Conservation (phyloP, 1,140 invertebrate species). For the Antheraea mylitta region DNA sequence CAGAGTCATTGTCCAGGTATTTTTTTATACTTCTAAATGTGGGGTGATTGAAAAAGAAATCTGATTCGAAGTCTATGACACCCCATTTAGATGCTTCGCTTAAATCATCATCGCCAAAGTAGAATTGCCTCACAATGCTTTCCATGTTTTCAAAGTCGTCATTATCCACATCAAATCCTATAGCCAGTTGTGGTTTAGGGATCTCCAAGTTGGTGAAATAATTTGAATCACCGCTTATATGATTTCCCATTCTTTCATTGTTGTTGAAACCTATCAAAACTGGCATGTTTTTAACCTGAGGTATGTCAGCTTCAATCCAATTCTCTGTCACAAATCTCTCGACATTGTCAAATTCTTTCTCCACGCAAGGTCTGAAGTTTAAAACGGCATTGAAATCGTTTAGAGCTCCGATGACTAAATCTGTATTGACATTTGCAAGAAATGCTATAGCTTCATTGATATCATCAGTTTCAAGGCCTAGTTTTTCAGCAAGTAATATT, state of each 20-base stretch:
- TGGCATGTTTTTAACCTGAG: conserved; percentile 18
- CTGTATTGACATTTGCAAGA: conserved; percentile 14
- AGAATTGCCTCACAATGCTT: background rate
- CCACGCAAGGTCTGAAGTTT: conserved; percentile 23
- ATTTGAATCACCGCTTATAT: background rate
- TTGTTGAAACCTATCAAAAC: conserved; percentile 26
- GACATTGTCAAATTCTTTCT: conserved; percentile 23
- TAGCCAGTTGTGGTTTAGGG: no score
- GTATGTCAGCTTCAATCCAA: conserved; percentile 19
- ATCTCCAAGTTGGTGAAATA: background rate
- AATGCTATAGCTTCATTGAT: conserved; percentile 17
- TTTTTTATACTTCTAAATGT: conserved; percentile 23
- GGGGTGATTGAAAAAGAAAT: conserved; percentile 28
- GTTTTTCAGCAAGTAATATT: conserved; percentile 1
- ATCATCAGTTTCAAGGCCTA: conserved; percentile 13
- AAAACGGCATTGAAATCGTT: conserved; percentile 9
- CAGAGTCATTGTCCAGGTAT: conserved; percentile 25
- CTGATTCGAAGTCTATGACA: conserved; percentile 28
- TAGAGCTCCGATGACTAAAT: conserved; percentile 9
- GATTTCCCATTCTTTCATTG: conserved; percentile 21
- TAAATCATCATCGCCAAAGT: background rate
- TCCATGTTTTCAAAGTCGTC: background rate
- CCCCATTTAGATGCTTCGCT: conserved; percentile 11
- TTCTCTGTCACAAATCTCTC: conserved; percentile 24
- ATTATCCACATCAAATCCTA: background rate